Conservation (phyloP, 2,797 vertebrate species). For the Sebastes oblongus region DNA sequence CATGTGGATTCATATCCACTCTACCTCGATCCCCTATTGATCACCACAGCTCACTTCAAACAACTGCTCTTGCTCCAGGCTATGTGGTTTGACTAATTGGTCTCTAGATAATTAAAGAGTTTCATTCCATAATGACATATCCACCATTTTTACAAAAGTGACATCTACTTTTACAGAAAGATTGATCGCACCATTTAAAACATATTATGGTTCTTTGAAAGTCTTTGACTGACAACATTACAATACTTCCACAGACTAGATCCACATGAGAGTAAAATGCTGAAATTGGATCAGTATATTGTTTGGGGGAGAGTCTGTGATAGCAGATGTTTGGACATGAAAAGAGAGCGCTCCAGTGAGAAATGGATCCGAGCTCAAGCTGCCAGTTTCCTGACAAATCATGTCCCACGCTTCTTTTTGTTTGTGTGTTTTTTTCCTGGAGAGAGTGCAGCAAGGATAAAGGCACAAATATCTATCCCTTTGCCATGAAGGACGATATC, state of each 20-base stretch:
- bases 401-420: not conserved
- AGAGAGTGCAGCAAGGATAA: not conserved
- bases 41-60: not conserved
- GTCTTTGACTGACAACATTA: not conserved
- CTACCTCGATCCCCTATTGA: not conserved
- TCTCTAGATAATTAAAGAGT: conserved; percentile 40
- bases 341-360: not conserved
- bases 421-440: conserved; percentile 20
- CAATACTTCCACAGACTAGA: not conserved
- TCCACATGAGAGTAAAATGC: not conserved
- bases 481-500: conserved; percentile 12
- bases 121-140: conserved; percentile 17
- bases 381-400: conserved; percentile 8
- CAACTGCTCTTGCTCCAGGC: conserved; percentile 1
- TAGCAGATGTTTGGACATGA: not conserved
- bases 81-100: conserved; percentile 39
- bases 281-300: not conserved
- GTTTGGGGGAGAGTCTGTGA: not conserved
- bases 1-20: not conserved
- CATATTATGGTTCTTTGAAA: not conserved
- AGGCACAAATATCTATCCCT: conserved; percentile 10
- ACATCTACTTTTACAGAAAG: not conserved
- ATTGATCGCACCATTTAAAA: conserved; percentile 9
- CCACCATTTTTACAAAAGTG: conserved; percentile 7
- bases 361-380: conserved; percentile 1